Base-by-base conservation (phyloP, 1,140 invertebrate genomes). In the Drosophila nikananu region DNA sequence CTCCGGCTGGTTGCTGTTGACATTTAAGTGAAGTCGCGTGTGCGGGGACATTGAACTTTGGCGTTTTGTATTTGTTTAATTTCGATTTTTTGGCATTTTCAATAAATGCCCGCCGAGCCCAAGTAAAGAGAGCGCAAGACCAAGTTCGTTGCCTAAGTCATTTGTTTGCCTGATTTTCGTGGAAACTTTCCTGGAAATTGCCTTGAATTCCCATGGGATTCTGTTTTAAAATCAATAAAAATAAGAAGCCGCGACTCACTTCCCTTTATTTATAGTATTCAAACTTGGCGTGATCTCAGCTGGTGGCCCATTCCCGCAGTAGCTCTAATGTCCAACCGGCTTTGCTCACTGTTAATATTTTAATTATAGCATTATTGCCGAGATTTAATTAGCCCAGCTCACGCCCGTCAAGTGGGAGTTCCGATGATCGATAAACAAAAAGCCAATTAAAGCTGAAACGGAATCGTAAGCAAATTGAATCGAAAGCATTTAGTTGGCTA, bases 291-390 rank as follows among this genome's bases (percentile, higher is more conserved):
- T 39, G 73, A 54, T 66, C 62, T 71, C 59, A 60, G 61, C 76
- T 87, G 73, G 86, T 83, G 83, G 67, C 37, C 46, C 44, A 12
- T 27, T 42, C 17, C 66, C 46, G 48, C 52, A 75, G 54, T 58
- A 59, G 65, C 70, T 71, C 37, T 58, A 65, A 57, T 66, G 41
- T 61, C 66, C 54, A 25, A 44, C 37, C 37, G 44, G 48, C 71
- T 49, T 42, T 10, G 46, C 77, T 82, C 62, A 78, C 80, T 61
- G 75, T 54, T 89, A 89, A 87, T 84, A 81, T 84, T 84, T 84
- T 87, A 87, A 87, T 87, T 87, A 90, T 75, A 81, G 67, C 80
- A 52, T 70, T 72, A 77, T 54, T 6, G 25, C 48, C 58, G 46
- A 54, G 63, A 71, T 68, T 83, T 83, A 86, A 80, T 83, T 86